A percentile compares a stretch with the other conserved stretches of the same genome.
Evolutionary conservation across 2,888 invertebrate genomes (phyloP).

Genomic region (Lasioglossum marginatum): DNA sequence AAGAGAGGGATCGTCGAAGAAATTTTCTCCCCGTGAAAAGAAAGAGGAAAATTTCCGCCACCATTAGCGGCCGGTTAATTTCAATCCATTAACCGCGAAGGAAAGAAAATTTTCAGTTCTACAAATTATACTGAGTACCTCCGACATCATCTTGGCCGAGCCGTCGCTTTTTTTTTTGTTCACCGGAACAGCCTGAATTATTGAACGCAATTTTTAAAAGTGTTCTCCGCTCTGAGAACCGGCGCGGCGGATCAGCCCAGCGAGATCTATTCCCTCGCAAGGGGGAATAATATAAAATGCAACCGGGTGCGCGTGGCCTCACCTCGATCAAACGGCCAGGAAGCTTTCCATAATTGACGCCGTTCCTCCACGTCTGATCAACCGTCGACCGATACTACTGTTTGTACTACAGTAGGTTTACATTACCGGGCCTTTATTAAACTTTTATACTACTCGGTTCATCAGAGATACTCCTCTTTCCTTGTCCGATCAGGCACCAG

Average conservation of each 20-base stretch:
- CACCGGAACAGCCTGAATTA: constrained; percentile 3
- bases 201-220: constrained; percentile 42
- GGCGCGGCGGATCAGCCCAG: background rate
- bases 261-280: constrained; percentile 10
- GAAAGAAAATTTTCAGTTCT: constrained; percentile 5
- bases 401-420: background rate
- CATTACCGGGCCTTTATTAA: background rate
- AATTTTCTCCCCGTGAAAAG: background rate
- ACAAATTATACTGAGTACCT: constrained; percentile 24
- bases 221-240: background rate
- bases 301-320: constrained; percentile 10
- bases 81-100: constrained; percentile 5
- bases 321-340: constrained; percentile 22
- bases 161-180: background rate
- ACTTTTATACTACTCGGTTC: background rate
- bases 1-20: background rate
- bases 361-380: background rate
- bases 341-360: constrained; percentile 38
- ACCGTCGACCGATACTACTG: background rate
- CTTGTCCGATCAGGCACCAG: background rate
- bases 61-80: background rate
- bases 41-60: background rate
- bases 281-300: constrained; percentile 19
- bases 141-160: background rate
- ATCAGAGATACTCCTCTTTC: background rate